Conservation (phyloP, 1,140 invertebrate genomes). For the Zaprionus nigranus region DNA sequence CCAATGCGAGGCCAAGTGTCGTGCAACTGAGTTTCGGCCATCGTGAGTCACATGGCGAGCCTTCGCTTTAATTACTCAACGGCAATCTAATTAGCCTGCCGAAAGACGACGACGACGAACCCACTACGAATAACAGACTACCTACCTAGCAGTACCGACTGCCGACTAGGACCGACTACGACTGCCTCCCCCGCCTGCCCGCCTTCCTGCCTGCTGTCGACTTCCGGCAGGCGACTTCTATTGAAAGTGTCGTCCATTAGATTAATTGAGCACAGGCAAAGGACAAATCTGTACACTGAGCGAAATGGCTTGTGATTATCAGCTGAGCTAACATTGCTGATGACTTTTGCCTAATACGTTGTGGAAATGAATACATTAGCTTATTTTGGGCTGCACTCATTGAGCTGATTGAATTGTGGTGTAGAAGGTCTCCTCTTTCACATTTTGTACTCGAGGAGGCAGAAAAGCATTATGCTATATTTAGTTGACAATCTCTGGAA, state of each 20-base stretch:
- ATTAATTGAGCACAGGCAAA: slow-evolving; percentile 53
- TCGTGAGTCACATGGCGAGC: slow-evolving; percentile 21
- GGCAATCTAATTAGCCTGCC: slow-evolving; percentile 70
- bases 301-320: slow-evolving; percentile 4
- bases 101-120: slow-evolving; percentile 10
- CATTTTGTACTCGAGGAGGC: not conserved
- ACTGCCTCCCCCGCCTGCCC: not conserved
- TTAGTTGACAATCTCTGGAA: not conserved
- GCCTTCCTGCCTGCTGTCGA: not conserved
- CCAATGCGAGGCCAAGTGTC: slow-evolving; percentile 42
- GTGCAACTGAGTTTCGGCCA: slow-evolving; percentile 20
- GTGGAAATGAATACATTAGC: not conserved
- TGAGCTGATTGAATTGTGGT: not conserved
- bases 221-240: slow-evolving; percentile 22
- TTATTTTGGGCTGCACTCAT: not conserved
- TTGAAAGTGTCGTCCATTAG: slow-evolving; percentile 53
- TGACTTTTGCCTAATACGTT: slow-evolving; percentile 2
- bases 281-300: slow-evolving; percentile 27
- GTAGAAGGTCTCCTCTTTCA: not conserved
- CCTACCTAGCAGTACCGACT: not conserved
- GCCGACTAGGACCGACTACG: not conserved
- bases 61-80: slow-evolving; percentile 50
- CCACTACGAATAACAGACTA: not conserved
- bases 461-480: not conserved
- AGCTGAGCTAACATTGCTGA: not conserved